Base-by-base conservation (phyloP, 2,888 invertebrate species). In the Caenorhabditis sp. region DNA sequence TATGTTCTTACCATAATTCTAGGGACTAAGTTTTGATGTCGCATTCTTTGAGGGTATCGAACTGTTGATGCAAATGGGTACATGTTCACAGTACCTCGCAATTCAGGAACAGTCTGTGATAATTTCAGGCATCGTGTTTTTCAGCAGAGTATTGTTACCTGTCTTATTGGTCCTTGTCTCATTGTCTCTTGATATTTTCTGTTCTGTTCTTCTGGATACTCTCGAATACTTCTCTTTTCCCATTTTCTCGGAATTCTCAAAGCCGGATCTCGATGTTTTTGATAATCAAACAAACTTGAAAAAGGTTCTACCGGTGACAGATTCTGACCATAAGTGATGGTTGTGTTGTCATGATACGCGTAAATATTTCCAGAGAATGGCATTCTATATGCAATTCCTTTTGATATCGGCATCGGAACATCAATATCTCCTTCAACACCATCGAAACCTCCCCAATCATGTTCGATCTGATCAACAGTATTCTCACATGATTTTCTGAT, bases 401-500 rank as follows among this genome's bases (percentile, higher is more conserved):
- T 84, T 10, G 79, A 78, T 24, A 84, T 78, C 5, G 83, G 83
- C 49, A 84, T 65, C 4, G 83, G 81, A 50, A 84, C 77, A 53
- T 83, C 82, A 53, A 84, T 77, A 58, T 84, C 83, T 49, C 84
- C 84, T 66, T 84, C 81, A 27, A 77, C 69, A 69, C 83, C 84
- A 60, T 84, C 84, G 10, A 58, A 54, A 1, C 84, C 84, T 58
- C 84, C 84, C 36, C 60, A 67, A 55, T 82, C 82, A 69, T 55
- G 55, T 26, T 55, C 55, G 26, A 55, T 55, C 55, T 55, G 17
- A n/a, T 26, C 21, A 12, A 31, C 5, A 10, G 14, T 12, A 43
- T 17, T 12, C 12, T 36, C 36, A 12, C 36, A 36, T 23, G 2
- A 26, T 8, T 26, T 23, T 55, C 5, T 4, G 31, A 31, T 10